Conservation (phyloP, 92 coral and sea anemone genomes). For the Meandrina meandrites region DNA sequence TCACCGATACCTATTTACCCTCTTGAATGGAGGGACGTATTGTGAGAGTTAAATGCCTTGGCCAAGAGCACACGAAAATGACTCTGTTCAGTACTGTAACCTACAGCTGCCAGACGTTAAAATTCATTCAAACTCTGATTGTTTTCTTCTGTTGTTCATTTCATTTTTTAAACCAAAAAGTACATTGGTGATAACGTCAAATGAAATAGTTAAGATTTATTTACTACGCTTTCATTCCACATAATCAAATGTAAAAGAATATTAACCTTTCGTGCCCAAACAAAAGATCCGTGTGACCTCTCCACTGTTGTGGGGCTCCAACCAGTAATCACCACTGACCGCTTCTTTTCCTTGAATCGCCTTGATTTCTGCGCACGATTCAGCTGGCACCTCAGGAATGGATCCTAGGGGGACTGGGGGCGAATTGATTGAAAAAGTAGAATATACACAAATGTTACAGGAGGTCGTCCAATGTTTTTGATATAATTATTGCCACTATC, state of each 20-base stretch:
- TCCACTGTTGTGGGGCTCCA: not conserved
- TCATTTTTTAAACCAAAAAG: too few species aligned
- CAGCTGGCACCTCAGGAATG: conserved; percentile 16
- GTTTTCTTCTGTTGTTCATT: too few species aligned
- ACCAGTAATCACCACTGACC: conserved; percentile 3
- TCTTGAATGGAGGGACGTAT: too few species aligned
- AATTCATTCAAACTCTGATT: too few species aligned
- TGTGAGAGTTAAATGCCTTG: too few species aligned
- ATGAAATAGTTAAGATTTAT: not conserved
- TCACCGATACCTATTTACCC: too few species aligned
- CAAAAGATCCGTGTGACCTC: not conserved
- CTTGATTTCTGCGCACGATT: conserved; percentile 13
- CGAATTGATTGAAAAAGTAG: not conserved
- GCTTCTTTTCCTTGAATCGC: conserved; percentile 16
- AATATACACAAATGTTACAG: not conserved
- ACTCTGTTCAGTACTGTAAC: too few species aligned
- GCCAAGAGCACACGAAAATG: too few species aligned
- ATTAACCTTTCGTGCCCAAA: not conserved
- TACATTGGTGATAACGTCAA: too few species aligned
- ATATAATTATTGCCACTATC: too few species aligned
- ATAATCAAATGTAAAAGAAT: not conserved
- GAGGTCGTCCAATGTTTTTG: too few species aligned
- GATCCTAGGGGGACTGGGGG: conserved; percentile 14
- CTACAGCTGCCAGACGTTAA: too few species aligned
- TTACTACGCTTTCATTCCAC: not conserved